A percentile compares a stretch with the other conserved stretches of the same genome.
Evolutionary conservation across 2,113 vertebrate species (phyloP).

Genomic region (Chaetops frenatus): DNA sequence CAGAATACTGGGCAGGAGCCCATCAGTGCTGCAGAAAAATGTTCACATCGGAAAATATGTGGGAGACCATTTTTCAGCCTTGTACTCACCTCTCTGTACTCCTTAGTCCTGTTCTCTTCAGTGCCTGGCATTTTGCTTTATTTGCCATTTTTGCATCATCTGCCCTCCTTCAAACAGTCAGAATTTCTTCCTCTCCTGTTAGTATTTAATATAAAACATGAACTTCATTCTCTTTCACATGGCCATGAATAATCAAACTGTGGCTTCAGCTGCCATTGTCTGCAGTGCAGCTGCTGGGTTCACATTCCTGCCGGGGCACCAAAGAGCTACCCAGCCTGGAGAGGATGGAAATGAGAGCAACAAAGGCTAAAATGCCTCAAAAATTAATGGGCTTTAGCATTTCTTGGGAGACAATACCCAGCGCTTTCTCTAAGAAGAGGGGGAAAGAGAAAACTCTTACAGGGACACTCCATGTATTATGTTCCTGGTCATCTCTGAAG

Average conservation of each 20-base stretch:
- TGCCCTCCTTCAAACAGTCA: background rate
- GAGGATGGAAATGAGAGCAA: background rate
- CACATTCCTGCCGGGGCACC: background rate
- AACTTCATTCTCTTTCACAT: background rate
- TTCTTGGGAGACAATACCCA: background rate
- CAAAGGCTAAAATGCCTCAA: background rate
- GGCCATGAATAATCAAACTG: background rate
- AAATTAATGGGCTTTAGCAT: background rate
- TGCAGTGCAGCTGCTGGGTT: background rate
- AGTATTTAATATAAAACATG: background rate
- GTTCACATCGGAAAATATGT: background rate
- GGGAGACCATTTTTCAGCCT: background rate
- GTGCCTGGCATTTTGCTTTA: background rate
- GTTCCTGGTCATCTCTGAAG: background rate
- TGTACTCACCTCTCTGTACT: accelerated
- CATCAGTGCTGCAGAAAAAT: background rate
- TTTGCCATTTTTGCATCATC: background rate
- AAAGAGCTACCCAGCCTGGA: background rate
- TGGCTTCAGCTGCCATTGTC: background rate
- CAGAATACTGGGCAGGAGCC: background rate
- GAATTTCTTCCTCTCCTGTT: background rate
- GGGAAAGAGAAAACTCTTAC: background rate
- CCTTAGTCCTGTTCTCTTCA: background rate
- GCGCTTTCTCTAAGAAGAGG: background rate
- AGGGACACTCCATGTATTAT: accelerated